Conservation (phyloP, 53 echinoderm and acorn worm genomes). For the Arbacia lixula region DNA sequence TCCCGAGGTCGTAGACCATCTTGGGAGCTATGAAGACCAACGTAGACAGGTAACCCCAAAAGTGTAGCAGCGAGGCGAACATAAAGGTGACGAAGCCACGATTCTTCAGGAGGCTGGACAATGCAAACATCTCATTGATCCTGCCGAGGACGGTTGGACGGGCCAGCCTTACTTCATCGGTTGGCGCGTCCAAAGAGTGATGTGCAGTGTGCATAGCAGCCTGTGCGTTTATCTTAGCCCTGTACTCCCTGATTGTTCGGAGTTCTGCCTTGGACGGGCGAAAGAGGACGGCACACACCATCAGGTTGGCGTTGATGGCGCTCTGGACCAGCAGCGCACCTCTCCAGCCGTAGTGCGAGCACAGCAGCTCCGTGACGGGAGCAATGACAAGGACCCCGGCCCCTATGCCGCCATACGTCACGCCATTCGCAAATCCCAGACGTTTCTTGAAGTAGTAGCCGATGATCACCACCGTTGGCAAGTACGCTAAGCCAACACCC, state of each 20-base stretch:
- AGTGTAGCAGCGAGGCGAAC: neutral
- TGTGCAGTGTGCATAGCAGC: neutral
- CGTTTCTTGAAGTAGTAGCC: conserved; percentile 57
- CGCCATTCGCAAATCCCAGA: conserved; percentile 54
- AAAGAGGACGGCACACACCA: conserved; percentile 8
- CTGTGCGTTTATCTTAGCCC: neutral
- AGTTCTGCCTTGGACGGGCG: conserved; percentile 29
- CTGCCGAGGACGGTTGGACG: neutral
- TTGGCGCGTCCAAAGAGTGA: neutral
- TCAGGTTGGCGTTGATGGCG: conserved; percentile 15
- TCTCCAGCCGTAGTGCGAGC: conserved; percentile 43
- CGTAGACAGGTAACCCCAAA: neutral
- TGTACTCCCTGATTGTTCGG: neutral
- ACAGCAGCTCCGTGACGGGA: conserved; percentile 36
- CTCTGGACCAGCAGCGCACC: conserved; percentile 50
- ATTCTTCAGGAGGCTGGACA: conserved; percentile 8
- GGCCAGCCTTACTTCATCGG: neutral
- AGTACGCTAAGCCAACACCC: conserved; percentile 42
- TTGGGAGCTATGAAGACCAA: neutral
- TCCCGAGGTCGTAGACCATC: conserved; percentile 25
- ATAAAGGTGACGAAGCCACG: conserved; percentile 5
- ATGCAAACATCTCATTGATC: neutral
- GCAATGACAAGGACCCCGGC: conserved; percentile 52
- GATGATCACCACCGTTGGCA: conserved; percentile 36
- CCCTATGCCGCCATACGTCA: conserved; percentile 59